Base-by-base conservation (phyloP, 2,888 invertebrate genomes). In the Lepetodrilus schrolli region DNA sequence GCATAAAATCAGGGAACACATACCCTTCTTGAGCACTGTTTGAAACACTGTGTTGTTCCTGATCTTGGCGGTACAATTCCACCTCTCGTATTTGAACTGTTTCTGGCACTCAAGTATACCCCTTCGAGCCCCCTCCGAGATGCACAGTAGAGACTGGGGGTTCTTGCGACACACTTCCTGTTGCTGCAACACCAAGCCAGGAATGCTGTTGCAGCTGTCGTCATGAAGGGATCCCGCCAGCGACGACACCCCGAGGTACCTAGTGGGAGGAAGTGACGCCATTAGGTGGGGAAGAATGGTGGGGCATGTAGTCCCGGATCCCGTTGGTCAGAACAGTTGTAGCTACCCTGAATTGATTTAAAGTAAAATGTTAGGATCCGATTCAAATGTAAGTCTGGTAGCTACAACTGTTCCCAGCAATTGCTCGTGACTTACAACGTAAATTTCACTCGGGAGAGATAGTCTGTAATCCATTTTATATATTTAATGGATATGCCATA, bases 101-200 rank as follows among this genome's bases (percentile, higher is more conserved):
- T 89, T 88, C 83, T 93, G 92, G 80, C 93, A 93, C 83, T 93
- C 92, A 37, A 88, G 83, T 76, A 93, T 92, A 34, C 92, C 93
- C 47, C 91, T 87, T 37, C 91, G 85, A 1, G 92, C 92, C 13
- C 93, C 93, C 49, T 92, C 90, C 13, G 92, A 91, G 66, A 93
- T 92, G 76, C 92, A 91, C 49, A 90, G 87, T 74, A 93, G 91
- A 48, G 92, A 91, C 83, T 91, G 89, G 0, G 93, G 92, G 79
- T 92, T 91, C 76, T 91, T 88, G 80, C 90, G 84, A 82, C 92
- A 92, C 76, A 92, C 88, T 74, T 90, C 86, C 17, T 91, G 84
- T 83, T 92, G 92, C 74, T 85, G 81, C 30, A 81, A 77, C 47
- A 87, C 88, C 20, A 88, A 80, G 4, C 86, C 87, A 1, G 87